Evolutionary conservation across 2,888 invertebrate genomes (phyloP).

Genomic region (Tholera decimalis): DNA sequence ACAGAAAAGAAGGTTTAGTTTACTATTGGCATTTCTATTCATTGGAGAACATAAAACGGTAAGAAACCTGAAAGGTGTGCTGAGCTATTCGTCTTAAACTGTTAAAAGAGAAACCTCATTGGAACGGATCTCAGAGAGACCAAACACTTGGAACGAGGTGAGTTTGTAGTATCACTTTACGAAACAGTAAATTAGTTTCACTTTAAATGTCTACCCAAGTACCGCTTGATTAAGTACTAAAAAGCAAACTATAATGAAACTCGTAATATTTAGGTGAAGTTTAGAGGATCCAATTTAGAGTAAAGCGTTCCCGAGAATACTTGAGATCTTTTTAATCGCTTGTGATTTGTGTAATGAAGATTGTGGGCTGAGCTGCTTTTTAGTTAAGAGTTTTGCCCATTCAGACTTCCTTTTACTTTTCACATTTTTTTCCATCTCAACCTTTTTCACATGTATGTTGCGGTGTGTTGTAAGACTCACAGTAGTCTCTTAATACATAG

Average conservation of each 20-base stretch:
- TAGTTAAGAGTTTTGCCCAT: background rate
- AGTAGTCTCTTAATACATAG: too few species aligned
- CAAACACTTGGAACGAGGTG: slow-evolving; percentile 15
- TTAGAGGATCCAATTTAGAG: slow-evolving; percentile 19
- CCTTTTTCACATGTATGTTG: too few species aligned
- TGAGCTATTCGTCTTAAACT: slow-evolving; percentile 45
- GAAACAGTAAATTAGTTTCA: slow-evolving; percentile 35
- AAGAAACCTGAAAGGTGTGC: slow-evolving; percentile 29
- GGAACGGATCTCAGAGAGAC: slow-evolving; percentile 34
- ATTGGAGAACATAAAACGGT: slow-evolving; percentile 39
- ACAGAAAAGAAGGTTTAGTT: slow-evolving; percentile 31
- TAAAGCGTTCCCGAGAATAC: slow-evolving; percentile 19
- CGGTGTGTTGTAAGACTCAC: too few species aligned
- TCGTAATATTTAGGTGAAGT: slow-evolving; percentile 25
- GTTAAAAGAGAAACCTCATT: slow-evolving; percentile 45
- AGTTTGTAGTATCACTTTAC: slow-evolving; percentile 48
- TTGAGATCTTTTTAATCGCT: slow-evolving; percentile 27
- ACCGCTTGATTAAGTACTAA: slow-evolving; percentile 45
- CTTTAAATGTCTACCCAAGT: slow-evolving; percentile 46
- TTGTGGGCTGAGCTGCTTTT: background rate
- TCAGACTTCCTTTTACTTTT: background rate
- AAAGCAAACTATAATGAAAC: slow-evolving; percentile 47
- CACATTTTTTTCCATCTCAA: background rate
- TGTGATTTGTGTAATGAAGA: slow-evolving; percentile 5
- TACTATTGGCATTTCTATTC: slow-evolving; percentile 45